Evolutionary conservation across 2,797 vertebrate genomes (phyloP), one percentile per base, ranked within the genome.

Genomic region (Lacerta agilis): DNA sequence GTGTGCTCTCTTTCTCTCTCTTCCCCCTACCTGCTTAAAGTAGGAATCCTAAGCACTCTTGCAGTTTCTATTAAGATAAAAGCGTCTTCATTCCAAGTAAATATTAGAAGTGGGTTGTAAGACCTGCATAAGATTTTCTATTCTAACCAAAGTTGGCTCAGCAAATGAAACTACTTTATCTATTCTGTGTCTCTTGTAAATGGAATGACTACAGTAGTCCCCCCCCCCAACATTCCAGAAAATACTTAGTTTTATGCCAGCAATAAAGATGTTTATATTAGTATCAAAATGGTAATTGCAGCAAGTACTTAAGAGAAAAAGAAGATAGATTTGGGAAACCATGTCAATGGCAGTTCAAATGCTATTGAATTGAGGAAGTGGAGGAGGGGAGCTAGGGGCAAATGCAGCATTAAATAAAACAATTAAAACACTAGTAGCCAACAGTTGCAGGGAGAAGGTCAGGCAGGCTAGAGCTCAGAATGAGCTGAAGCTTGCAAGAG

Each of bases 261-360:
- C 17, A 45, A 36, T 45, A 85, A 45, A 1, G 3, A 82, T 75
- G 90, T 78, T 93, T 67, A 41, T 82, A 61, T 38, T 87, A 18
- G 11, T 85, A 38, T 4, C 1, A 7, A 0, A 23, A 41, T 73
- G 88, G 49, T 82, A 90, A 36, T 72, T 4, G 27, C 71, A 25
- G 43, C 43, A 93, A 91, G 73, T 0, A 43, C 61, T 64, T 18
- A 73, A 73, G 79, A 36, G 20, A 25, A 92, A 0, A 2, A 72
- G 79, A 17, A 83, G 15, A 13, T 27, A 76, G 17, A 79, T 89
- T 72, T 66, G 80, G 20, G 9, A 83, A 66, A 84, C 3, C 55
- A 67, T 33, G 85, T 55, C 23, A 33, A 38, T 43, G 11, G 87
- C 71, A 85, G 0, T 20, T 27, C 5, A 41, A 86, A 69, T 2